Conservation (phyloP, 2,797 vertebrate species). For the Enteromius treurensis region DNA sequence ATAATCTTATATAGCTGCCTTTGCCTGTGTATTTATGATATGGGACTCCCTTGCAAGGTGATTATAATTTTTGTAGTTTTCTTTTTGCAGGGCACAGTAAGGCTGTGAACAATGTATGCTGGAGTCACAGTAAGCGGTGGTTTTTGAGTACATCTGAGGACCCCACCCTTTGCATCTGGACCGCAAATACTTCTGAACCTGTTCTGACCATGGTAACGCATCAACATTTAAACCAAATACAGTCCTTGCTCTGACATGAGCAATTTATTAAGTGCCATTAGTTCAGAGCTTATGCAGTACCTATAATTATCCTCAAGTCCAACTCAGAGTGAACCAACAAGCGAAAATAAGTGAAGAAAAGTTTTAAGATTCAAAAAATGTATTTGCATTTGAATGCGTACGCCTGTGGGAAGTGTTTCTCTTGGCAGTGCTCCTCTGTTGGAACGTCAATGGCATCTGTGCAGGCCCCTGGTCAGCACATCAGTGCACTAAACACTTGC, state of each 20-base stretch:
- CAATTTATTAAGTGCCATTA: not conserved
- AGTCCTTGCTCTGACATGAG: slow-evolving; percentile 70
- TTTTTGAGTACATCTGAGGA: slow-evolving; percentile 86
- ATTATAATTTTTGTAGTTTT: not conserved
- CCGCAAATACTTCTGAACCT: slow-evolving; percentile 69
- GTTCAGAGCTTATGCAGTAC: slow-evolving; percentile 34
- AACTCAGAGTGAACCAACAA: slow-evolving; percentile 17
- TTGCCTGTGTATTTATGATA: not conserved
- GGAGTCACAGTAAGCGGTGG: slow-evolving; percentile 85
- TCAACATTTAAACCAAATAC: slow-evolving; percentile 36
- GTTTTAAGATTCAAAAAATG: slow-evolving; percentile 18
- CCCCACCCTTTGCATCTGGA: slow-evolving; percentile 83
- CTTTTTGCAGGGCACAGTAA: slow-evolving; percentile 83
- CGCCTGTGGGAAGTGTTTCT: slow-evolving; percentile 48
- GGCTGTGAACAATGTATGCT: slow-evolving; percentile 81
- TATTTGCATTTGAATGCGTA: slow-evolving; percentile 30
- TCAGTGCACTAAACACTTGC: slow-evolving; percentile 59
- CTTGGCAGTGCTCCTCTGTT: slow-evolving; percentile 54
- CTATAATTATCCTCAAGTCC: slow-evolving; percentile 13
- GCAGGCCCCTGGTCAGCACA: slow-evolving; percentile 39
- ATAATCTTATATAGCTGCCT: not conserved
- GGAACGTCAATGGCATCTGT: slow-evolving; percentile 58
- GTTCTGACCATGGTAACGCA: slow-evolving; percentile 81
- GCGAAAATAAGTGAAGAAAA: slow-evolving; percentile 10
- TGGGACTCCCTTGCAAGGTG: not conserved